phyloP scores from a whole-genome alignment of 1,140 invertebrate species.

The Lucilia sericata region DNA sequence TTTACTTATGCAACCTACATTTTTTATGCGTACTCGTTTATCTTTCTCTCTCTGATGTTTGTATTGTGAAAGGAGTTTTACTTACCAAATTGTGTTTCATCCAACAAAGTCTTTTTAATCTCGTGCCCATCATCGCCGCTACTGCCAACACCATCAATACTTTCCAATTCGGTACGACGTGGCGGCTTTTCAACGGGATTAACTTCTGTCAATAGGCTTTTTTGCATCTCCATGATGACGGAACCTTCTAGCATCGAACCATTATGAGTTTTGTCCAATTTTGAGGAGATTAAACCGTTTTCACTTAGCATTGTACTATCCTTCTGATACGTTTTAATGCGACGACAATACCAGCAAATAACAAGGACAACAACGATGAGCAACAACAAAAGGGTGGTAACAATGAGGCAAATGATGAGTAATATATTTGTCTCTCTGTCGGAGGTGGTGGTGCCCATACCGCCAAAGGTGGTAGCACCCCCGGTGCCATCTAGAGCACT shows the following conservation, averaged over 20 bases:
- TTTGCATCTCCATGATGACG: conserved; percentile 79
- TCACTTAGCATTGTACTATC: conserved; percentile 66
- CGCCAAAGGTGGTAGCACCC: conserved; percentile 48
- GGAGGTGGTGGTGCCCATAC: conserved; percentile 59
- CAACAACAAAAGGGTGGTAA: conserved; percentile 72
- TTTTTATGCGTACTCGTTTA: too few species aligned
- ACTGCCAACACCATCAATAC: conserved; percentile 70
- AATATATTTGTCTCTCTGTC: conserved; percentile 67
- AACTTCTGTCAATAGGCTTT: conserved; percentile 82
- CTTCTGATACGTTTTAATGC: conserved; percentile 71
- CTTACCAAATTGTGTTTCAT: conserved; percentile 81
- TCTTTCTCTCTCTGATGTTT: too few species aligned
- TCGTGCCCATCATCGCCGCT: conserved; percentile 81
- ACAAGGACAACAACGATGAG: conserved; percentile 75
- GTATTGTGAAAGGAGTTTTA: conserved; percentile 50
- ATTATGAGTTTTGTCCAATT: conserved; percentile 73
- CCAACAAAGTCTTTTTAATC: conserved; percentile 81
- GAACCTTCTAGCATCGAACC: conserved; percentile 73
- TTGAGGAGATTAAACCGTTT: conserved; percentile 62
- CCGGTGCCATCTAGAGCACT: conserved; percentile 48
- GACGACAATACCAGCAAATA: conserved; percentile 76
- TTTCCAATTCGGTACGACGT: conserved; percentile 76
- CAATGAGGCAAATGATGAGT: conserved; percentile 70
- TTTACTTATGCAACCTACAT: not conserved
- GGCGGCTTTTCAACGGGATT: conserved; percentile 86